A percentile compares a stretch with the other conserved stretches of the same genome.
Evolutionary conservation across 2,888 invertebrate species (phyloP).

Genomic region (Heliconius aoede): DNA sequence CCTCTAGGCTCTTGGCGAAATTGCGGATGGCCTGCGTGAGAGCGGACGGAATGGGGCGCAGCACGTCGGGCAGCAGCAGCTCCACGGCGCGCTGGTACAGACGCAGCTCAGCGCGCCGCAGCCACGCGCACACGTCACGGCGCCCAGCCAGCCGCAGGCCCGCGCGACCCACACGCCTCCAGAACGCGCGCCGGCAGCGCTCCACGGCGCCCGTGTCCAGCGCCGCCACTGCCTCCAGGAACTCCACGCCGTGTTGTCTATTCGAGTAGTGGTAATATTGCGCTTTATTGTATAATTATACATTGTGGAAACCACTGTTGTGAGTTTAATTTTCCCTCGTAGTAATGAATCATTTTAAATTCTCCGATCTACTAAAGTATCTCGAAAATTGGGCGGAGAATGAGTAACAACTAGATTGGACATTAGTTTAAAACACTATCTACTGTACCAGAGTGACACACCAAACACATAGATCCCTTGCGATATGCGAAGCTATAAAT

Average conservation of each 20-base stretch:
- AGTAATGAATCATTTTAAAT: too few species aligned
- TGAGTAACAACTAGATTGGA: too few species aligned
- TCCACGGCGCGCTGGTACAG: conserved; percentile 98
- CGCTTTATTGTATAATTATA: too few species aligned
- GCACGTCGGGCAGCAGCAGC: conserved; percentile 97
- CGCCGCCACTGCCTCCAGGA: conserved; percentile 95
- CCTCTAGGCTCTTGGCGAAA: conserved; percentile 87
- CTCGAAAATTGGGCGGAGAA: too few species aligned
- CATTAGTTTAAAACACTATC: too few species aligned
- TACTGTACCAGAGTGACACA: too few species aligned
- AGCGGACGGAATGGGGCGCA: conserved; percentile 96
- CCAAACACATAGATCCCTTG: too few species aligned
- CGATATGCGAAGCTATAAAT: too few species aligned
- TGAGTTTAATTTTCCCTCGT: too few species aligned
- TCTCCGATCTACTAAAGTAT: too few species aligned
- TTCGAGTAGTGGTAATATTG: too few species aligned
- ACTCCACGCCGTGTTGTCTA: conserved; percentile 95
- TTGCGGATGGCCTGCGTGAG: conserved; percentile 89
- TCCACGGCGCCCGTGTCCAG: conserved; percentile 96
- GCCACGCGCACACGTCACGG: conserved; percentile 89
- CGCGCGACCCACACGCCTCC: conserved; percentile 93
- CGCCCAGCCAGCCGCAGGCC: conserved; percentile 89
- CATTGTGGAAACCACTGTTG: too few species aligned
- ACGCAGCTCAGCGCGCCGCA: conserved; percentile 92
- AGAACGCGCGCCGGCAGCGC: conserved; percentile 95